These are phyloP conservation scores for Caenorhabditis plicata DNA, from an alignment of 2,888 invertebrate species.

Conservation along the genomic window DNA sequence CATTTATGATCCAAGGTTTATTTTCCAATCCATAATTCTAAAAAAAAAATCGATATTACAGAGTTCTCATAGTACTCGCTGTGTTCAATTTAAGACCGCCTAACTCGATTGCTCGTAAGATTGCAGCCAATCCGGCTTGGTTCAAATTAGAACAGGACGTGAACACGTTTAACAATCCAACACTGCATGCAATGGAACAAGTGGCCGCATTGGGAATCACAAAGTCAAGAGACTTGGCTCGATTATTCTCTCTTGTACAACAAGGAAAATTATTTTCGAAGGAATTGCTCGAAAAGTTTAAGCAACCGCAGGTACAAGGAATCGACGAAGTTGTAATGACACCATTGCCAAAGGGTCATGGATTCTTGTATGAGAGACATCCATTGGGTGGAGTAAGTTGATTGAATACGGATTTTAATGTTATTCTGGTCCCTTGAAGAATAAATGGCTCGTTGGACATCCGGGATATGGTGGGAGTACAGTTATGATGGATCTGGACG, in stretches of 20 bases:
- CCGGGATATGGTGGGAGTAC: slow-evolving; percentile 62
- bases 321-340: slow-evolving; percentile 54
- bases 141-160: slow-evolving; percentile 56
- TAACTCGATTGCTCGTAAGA: slow-evolving; percentile 49
- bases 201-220: slow-evolving; percentile 55
- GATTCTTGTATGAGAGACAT: slow-evolving; percentile 63
- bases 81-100: slow-evolving; percentile 51
- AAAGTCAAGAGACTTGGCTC: slow-evolving; percentile 59
- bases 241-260: slow-evolving; percentile 57
- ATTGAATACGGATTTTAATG: background rate
- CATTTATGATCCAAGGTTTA: slow-evolving; percentile 55
- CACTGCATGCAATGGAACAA: slow-evolving; percentile 59
- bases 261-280: slow-evolving; percentile 54
- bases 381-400: slow-evolving; percentile 49
- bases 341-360: slow-evolving; percentile 59
- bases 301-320: slow-evolving; percentile 51
- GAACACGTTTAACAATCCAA: slow-evolving; percentile 63
- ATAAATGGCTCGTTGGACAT: slow-evolving; percentile 59
- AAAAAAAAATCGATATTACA: slow-evolving; percentile 9
- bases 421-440: slow-evolving; percentile 18
- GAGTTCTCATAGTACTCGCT: slow-evolving; percentile 55
- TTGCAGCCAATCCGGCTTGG: slow-evolving; percentile 58
- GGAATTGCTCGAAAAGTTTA: slow-evolving; percentile 48
- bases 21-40: background rate
- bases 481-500: slow-evolving; percentile 63